phyloP scores from a whole-genome alignment of 2,113 vertebrate genomes.

The Alectura lathami region DNA sequence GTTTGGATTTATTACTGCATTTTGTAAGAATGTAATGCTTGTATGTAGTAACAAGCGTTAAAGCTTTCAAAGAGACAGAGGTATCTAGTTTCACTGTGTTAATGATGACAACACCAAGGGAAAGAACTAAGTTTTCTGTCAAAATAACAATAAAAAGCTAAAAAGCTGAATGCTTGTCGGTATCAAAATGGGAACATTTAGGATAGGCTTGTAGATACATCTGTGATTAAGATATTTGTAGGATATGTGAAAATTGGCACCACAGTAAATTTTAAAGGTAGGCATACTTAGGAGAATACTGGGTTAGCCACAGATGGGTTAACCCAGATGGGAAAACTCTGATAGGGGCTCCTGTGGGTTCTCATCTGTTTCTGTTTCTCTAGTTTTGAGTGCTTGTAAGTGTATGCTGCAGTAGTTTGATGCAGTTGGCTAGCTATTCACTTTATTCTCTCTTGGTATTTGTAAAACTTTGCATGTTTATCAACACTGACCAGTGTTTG shows the following conservation, averaged over 20 bases:
- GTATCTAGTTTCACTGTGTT: background rate
- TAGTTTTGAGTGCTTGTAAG: background rate
- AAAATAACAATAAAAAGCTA: background rate
- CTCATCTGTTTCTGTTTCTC: background rate
- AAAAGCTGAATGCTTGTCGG: background rate
- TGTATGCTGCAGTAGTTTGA: background rate
- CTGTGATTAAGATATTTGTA: background rate
- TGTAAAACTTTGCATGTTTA: background rate
- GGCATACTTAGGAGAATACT: background rate
- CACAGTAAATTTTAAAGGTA: background rate
- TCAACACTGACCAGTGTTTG: background rate
- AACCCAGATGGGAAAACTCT: background rate
- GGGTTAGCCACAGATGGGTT: background rate
- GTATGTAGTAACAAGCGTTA: background rate
- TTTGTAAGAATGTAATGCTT: background rate
- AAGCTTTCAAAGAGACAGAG: background rate
- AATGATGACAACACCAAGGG: background rate
- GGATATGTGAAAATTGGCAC: background rate
- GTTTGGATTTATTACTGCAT: background rate
- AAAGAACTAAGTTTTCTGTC: background rate
- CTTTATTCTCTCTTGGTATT: background rate
- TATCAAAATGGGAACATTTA: background rate
- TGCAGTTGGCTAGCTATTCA: background rate
- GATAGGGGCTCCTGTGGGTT: background rate
- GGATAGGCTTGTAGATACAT: background rate